phyloP scores from a whole-genome alignment of 2,797 vertebrate genomes.

The Psittacula echo region DNA sequence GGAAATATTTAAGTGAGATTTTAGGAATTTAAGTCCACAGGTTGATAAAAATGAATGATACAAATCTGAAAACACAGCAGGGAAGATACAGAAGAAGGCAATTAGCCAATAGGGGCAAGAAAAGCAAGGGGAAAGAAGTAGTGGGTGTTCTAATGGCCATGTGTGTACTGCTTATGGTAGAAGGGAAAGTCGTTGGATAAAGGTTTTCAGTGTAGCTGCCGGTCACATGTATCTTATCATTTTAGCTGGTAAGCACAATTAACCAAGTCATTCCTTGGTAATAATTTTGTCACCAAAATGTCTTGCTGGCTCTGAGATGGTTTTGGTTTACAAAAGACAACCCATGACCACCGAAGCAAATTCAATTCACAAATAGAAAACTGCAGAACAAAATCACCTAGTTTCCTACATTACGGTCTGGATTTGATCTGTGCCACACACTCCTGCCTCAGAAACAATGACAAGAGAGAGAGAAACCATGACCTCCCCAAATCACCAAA shows the following conservation, averaged over 20 bases:
- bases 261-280: neutral
- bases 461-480: neutral
- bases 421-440: neutral
- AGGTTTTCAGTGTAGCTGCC: neutral
- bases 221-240: neutral
- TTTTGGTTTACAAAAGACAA: neutral
- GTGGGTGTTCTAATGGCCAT: neutral
- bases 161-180: neutral
- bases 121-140: neutral
- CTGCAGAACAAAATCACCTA: neutral
- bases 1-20: neutral
- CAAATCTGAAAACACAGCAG: neutral
- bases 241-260: neutral
- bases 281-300: conserved; percentile 1
- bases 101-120: neutral
- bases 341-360: neutral
- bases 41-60: neutral
- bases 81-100: neutral
- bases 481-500: conserved; percentile 14
- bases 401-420: rapidly evolving
- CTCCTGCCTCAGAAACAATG: neutral
- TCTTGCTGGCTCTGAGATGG: neutral
- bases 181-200: neutral
- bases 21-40: neutral
- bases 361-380: neutral